Evolutionary conservation across 1,140 invertebrate species (phyloP).

Genomic region (Drosophila cardini): DNA sequence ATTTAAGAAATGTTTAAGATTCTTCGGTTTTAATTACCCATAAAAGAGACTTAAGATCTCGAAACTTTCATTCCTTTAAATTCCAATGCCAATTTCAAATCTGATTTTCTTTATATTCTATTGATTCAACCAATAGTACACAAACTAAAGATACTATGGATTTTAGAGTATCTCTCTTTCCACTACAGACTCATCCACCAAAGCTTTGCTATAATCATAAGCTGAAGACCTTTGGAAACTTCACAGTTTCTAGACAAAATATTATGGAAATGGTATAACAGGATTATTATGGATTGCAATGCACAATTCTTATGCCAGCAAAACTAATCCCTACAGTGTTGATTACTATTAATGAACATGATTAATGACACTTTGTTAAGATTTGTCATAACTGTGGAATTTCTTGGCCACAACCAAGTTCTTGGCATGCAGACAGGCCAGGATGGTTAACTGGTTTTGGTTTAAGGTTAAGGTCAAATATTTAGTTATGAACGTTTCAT

Average conservation of each 20-base stretch:
- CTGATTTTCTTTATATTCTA: too few species aligned
- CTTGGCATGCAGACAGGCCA: neutral
- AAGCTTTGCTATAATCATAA: neutral
- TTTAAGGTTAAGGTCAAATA: constrained; percentile 37
- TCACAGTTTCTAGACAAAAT: neutral
- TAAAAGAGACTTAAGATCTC: too few species aligned
- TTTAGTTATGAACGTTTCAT: constrained; percentile 11
- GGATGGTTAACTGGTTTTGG: neutral
- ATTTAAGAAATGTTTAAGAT: too few species aligned
- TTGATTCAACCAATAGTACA: too few species aligned
- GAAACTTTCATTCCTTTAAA: too few species aligned
- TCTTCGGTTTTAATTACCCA: too few species aligned
- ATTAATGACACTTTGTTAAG: constrained; percentile 18
- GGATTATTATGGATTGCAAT: neutral
- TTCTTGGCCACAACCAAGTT: neutral
- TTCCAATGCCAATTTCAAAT: too few species aligned
- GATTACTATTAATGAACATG: constrained; percentile 23
- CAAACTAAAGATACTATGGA: too few species aligned
- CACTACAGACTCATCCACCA: too few species aligned
- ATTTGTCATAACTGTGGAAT: constrained; percentile 19
- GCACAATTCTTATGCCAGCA: neutral
- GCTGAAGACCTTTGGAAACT: neutral
- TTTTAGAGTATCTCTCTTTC: too few species aligned
- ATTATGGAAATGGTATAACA: neutral
- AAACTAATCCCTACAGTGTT: constrained; percentile 14